These are phyloP conservation scores for Notolepis coatsorum DNA, from an alignment of 2,797 vertebrate species.

Conservation along the genomic window DNA sequence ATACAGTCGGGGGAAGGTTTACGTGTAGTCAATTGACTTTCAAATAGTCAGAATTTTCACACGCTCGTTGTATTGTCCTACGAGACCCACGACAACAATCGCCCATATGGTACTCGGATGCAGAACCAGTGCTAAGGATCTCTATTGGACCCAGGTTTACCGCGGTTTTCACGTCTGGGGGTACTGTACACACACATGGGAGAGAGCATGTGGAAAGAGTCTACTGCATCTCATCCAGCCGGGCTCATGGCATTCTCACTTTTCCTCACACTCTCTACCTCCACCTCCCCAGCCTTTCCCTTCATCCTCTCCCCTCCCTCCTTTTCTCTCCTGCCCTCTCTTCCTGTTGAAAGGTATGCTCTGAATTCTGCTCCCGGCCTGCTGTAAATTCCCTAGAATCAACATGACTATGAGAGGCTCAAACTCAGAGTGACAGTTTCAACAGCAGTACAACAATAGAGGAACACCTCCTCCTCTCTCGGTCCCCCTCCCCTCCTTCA, in stretches of 20 bases:
- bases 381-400: conserved; percentile 58
- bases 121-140: too few species aligned
- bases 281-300: conserved; percentile 11
- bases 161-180: too few species aligned
- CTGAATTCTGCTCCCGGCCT: conserved; percentile 43
- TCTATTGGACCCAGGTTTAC: conserved; percentile 29
- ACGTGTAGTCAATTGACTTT: too few species aligned
- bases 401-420: conserved; percentile 53
- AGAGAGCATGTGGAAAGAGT: conserved; percentile 48
- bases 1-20: too few species aligned
- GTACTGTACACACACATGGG: conserved; percentile 40
- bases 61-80: too few species aligned
- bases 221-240: background rate
- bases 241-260: background rate
- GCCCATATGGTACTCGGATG: too few species aligned
- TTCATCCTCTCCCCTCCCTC: conserved; percentile 24
- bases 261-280: conserved; percentile 12
- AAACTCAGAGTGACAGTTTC: conserved; percentile 70
- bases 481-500: background rate
- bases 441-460: conserved; percentile 73
- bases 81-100: too few species aligned
- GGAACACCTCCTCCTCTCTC: conserved; percentile 60
- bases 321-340: background rate
- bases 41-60: too few species aligned
- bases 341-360: conserved; percentile 39